Conservation (phyloP, 2,113 vertebrate genomes). For the Pyxicephalus adspersus region DNA sequence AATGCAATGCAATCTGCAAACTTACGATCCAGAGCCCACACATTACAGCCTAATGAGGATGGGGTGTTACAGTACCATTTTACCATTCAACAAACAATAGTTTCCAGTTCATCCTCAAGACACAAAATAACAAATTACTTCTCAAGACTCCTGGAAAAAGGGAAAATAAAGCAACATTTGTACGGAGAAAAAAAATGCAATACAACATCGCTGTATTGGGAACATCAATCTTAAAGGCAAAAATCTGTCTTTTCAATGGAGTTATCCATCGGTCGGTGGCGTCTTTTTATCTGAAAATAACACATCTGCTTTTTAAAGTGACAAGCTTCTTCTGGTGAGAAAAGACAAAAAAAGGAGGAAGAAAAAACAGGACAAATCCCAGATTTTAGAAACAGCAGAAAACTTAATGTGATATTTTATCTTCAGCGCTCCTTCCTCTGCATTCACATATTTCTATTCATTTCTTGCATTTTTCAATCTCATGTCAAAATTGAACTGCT, state of each 20-base stretch:
- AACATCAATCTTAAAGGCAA: slow-evolving; percentile 34
- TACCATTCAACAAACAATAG: not conserved
- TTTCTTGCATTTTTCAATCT: slow-evolving; percentile 28
- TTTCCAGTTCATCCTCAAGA: not conserved
- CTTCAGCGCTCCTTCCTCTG: not conserved
- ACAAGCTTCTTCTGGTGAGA: slow-evolving; percentile 2
- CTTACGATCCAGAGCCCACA: too few relatives aligned
- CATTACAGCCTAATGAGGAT: too few relatives aligned
- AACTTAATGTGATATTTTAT: slow-evolving; percentile 29
- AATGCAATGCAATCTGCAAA: too few relatives aligned
- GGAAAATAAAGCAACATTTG: slow-evolving; percentile 3
- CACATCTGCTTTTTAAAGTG: slow-evolving; percentile 20
- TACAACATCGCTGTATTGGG: slow-evolving; percentile 14
- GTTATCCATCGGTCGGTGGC: slow-evolving; percentile 18
- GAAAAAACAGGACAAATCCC: slow-evolving; percentile 11
- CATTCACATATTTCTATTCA: slow-evolving; percentile 40
- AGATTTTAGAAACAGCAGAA: slow-evolving; percentile 33
- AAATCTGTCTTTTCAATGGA: slow-evolving; percentile 34
- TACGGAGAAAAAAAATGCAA: slow-evolving; percentile 20
- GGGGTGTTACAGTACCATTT: too few relatives aligned
- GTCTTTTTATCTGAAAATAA: slow-evolving; percentile 45
- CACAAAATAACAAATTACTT: slow-evolving; percentile 5
- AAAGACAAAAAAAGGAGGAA: too few relatives aligned
- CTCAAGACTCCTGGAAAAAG: slow-evolving; percentile 24
- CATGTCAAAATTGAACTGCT: slow-evolving; percentile 51